phyloP scores from a whole-genome alignment of 92 coral and sea anemone species.

The Montipora capitata region DNA sequence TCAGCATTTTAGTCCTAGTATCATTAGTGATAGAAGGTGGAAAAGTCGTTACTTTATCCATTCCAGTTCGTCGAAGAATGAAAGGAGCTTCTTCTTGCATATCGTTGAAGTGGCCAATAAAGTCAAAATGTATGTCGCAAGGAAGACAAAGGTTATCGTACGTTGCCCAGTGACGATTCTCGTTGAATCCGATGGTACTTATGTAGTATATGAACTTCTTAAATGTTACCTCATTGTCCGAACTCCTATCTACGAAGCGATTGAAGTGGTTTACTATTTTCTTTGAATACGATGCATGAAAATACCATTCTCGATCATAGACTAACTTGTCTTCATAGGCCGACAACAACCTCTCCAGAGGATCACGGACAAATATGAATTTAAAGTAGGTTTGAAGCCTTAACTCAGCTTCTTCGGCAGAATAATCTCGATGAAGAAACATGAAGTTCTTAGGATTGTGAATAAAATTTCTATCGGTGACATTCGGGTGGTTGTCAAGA shows the following conservation, averaged over 20 bases:
- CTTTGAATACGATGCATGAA: neutral
- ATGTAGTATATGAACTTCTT: slow-evolving; percentile 8
- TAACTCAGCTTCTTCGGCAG: neutral
- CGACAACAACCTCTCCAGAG: slow-evolving; percentile 44
- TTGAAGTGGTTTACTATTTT: neutral
- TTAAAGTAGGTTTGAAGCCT: slow-evolving; percentile 40
- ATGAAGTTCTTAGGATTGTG: neutral
- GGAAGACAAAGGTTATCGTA: slow-evolving; percentile 35
- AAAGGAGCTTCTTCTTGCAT: slow-evolving; percentile 21
- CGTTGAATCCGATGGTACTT: neutral
- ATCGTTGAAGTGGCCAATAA: slow-evolving; percentile 33
- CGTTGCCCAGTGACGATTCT: slow-evolving; percentile 21
- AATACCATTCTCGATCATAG: no score
- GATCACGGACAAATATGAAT: slow-evolving; percentile 48
- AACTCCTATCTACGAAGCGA: neutral
- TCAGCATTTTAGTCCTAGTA: neutral
- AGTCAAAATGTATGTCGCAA: slow-evolving; percentile 31
- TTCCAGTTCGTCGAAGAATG: slow-evolving; percentile 25
- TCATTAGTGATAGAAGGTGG: neutral
- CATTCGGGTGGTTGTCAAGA: slow-evolving; percentile 5
- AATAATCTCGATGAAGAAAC: neutral
- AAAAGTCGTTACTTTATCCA: slow-evolving; percentile 6
- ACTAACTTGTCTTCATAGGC: slow-evolving; percentile 25
- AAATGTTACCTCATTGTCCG: slow-evolving; percentile 9
- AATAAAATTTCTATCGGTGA: neutral